Conservation (phyloP, 2,113 vertebrate species). For the human region DNA sequence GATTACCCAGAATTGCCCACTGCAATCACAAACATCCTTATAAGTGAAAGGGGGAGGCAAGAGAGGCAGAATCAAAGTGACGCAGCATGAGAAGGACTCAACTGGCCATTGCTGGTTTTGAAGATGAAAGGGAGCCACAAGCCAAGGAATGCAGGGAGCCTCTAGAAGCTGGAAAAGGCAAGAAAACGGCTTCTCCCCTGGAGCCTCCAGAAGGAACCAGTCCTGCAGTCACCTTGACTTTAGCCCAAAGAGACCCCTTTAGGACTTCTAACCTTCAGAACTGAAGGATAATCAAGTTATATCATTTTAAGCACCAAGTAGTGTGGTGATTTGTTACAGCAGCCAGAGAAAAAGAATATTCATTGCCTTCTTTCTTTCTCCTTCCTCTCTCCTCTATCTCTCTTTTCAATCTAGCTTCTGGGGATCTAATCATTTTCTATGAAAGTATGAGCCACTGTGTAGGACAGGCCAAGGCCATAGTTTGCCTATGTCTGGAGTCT, state of each 20-base stretch:
- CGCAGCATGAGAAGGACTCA: background rate
- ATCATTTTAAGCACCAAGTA: background rate
- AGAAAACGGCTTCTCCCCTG: background rate
- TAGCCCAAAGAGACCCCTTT: background rate
- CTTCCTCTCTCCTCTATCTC: background rate
- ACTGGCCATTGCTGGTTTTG: background rate
- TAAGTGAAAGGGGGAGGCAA: background rate
- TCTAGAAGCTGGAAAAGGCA: background rate
- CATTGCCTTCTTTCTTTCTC: background rate
- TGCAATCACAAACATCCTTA: background rate
- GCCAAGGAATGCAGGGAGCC: background rate
- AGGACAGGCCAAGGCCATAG: background rate
- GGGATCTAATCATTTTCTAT: background rate
- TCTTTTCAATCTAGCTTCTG: background rate
- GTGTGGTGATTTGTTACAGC: background rate
- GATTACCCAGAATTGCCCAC: background rate
- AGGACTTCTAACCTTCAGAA: background rate
- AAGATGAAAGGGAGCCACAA: background rate
- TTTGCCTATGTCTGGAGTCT: background rate
- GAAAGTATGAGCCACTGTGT: background rate
- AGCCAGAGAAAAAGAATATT: background rate
- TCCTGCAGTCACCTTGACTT: background rate
- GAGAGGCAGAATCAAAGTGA: background rate
- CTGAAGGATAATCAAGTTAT: background rate
- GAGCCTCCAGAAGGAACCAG: background rate